Evolutionary conservation across 2,797 vertebrate genomes (phyloP), one percentile per base, ranked within the genome.

Genomic region (Borostomias antarcticus): DNA sequence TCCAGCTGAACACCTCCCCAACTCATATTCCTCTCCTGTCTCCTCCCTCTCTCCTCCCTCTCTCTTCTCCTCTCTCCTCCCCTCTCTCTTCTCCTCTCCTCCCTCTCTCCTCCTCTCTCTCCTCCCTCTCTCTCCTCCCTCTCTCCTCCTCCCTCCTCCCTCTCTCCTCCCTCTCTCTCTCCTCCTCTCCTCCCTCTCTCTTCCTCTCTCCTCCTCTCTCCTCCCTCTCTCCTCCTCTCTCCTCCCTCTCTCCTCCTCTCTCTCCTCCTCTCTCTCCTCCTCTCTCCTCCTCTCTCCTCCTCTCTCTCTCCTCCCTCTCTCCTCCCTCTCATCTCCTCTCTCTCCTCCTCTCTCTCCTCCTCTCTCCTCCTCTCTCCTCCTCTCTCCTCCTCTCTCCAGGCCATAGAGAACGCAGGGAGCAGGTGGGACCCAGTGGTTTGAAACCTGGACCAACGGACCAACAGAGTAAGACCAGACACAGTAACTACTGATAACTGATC

Each of bases 381-480:
- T 56, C 23, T 26, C 51, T 53, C 7, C 53, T 56, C 23, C 28
- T 32, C 56, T 25, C 32, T 35, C 59, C 40, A 61, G 59, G 26
- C n/a, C n/a, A 3, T 61, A 61, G 59, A 47, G 40, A 68, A 19
- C 19, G 33, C 17, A 58, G 33, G 33, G 62, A 68, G 29, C 82
- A 70, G 40, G 53, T 69, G 2, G 68, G 71, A 32, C 48, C 57
- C 2, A 76, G 69, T 35, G 62, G 68, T 40, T 25, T 40, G 0
- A 75, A 69, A 29, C 6, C 21, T 0, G 68, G 21, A 61, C 13
- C 70, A 23, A 21, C 8, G 28, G 40, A 62, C 11, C 1, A 43
- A 10, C 56, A 58, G 3, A 48, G 67, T 70, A 57, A 43, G 64
- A 25, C 5, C 28, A 6, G 35, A 2, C 25, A 35, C 8, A 15